Base-by-base conservation (phyloP, 2,113 vertebrate species). In the Gambusia holbrooki region DNA sequence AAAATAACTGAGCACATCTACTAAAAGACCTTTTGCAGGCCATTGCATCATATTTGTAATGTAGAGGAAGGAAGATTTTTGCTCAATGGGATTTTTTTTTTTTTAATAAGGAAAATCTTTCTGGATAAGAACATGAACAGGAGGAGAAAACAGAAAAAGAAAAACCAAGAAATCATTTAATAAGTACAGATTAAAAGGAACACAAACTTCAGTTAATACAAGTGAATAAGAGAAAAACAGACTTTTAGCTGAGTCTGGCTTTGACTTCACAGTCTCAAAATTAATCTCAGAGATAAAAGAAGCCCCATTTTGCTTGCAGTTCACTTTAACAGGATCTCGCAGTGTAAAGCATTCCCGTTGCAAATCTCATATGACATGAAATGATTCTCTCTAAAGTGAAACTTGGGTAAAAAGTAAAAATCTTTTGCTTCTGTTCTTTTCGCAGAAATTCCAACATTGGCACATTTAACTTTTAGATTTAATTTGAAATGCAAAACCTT, bases 21-120 rank as follows among this genome's bases (percentile, higher is more conserved):
- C 58, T 81, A 58, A 30, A 77, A 72, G 40, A 54, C 22, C 81
- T 76, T 79, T 69, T 65, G 54, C 30, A 69, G 42, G 22, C 77
- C 69, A 54, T 29, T 67, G 51, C 33, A 48, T 65, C 40, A 73
- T 81, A 73, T 60, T 76, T 85, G 45, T 35, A 28, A 60, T 25
- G n/a, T 27, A 67, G 54, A 66, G 63, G 58, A 5, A 25, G 51
- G 22, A 58, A 58, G 22, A n/a, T 11, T 58, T 58, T 25, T n/a
- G 7, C 22, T 58, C 51, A 1, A 0, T 25, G 51, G 9, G 19
- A 58, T 62, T 4, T 37, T 61, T 17, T 61, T 17, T 61, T 28
- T 37, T 71, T 32, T 7, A 60, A 42, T 42, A 14, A 42, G 14
- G 40, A 13, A 37, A 32, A 22, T 25, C 3, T 30, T 35, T 10